A percentile compares a stretch with the other conserved stretches of the same genome.
phyloP scores from a whole-genome alignment of 2,113 vertebrate species.

The Coturnix japonica region DNA sequence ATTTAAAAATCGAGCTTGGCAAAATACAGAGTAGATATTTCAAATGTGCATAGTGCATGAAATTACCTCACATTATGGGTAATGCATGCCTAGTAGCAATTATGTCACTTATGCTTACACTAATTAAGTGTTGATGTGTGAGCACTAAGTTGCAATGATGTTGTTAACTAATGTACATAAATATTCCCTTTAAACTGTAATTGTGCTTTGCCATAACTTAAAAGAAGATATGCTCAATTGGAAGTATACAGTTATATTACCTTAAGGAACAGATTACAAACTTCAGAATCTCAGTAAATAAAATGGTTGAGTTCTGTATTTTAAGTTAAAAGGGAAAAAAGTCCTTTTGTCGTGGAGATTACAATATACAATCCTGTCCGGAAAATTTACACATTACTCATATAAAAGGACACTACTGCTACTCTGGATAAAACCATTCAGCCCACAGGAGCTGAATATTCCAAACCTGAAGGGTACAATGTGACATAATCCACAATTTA shows the following conservation, averaged over 20 bases:
- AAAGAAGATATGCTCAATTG: conserved; percentile 66
- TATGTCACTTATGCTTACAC: conserved; percentile 85
- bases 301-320: background rate
- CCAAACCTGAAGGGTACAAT: background rate
- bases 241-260: conserved; percentile 36
- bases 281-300: conserved; percentile 17
- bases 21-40: conserved; percentile 79
- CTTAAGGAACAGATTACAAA: conserved; percentile 39
- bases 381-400: background rate
- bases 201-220: conserved; percentile 77
- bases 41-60: conserved; percentile 82
- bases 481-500: background rate
- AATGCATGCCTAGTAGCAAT: conserved; percentile 85
- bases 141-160: conserved; percentile 83
- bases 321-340: background rate
- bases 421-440: background rate
- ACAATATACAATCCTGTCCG: background rate
- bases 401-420: background rate
- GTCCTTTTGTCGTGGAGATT: background rate
- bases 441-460: background rate
- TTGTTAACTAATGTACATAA: conserved; percentile 86
- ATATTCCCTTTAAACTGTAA: conserved; percentile 85
- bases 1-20: conserved; percentile 75
- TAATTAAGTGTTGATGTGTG: conserved; percentile 88
- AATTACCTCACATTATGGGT: conserved; percentile 84